Base-by-base conservation (phyloP, 2,797 vertebrate species). In the Rhinophrynus dorsalis region DNA sequence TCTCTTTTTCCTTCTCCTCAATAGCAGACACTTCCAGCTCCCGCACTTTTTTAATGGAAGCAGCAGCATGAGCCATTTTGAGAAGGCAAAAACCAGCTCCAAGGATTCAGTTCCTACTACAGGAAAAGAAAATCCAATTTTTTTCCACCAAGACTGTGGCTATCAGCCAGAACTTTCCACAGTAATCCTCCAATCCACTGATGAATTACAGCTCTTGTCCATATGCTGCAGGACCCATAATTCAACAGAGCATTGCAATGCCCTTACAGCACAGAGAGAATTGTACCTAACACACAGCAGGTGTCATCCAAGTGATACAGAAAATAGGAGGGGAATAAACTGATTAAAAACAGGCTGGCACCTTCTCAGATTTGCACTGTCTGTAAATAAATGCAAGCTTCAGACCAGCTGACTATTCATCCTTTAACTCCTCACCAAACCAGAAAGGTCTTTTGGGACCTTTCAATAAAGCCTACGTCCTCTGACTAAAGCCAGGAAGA, bases 31-130 rank as follows among this genome's bases (percentile, higher is more conserved):
- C 82, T 52, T 98, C 94, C 27, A 89, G 86, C 77, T 94, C 92
- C 45, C 97, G 86, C 86, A 95, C 94, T 92, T 99, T 99, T 90
- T 99, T 99, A 83, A 99, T 93, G 77, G 95, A 95, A 78, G 96
- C 93, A 0, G 97, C 96, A 0, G 96, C 97, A 1, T 99, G 97
- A 89, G 97, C 97, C 96, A 99, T 99, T 79, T 77, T 84, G 81
- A 74, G 44, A 76, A 77, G 51, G 60, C 42, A 54, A 61, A 29
- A 51, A 62, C 69, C 78, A 65, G 81, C 60, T 63, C 75, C 78
- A 1, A 48, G 56, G 70, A 57, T 65, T 79, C 79, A 8, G 44
- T 57, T 56, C 50, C 77, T 72, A 75, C 76, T 78, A 55, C 52
- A 27, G 33, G 0, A 80, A 68, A 29, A 54, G n/a, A 33, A 29